A percentile compares a stretch with the other conserved stretches of the same genome.
phyloP scores from a whole-genome alignment of 2,888 invertebrate genomes.

The Morinoia aosen region DNA sequence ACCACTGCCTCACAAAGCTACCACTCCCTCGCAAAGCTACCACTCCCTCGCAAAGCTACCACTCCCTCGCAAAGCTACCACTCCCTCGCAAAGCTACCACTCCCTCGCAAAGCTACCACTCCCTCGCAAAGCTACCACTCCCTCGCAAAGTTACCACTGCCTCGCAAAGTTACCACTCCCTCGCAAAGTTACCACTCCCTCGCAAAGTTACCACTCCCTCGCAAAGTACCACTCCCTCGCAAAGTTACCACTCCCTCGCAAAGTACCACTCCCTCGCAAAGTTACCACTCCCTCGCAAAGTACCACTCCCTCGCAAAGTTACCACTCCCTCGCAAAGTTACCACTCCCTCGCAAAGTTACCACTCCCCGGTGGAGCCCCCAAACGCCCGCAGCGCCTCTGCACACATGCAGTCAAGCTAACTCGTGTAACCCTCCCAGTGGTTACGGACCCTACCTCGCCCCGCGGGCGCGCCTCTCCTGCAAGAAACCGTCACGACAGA shows the following conservation, averaged over 20 bases:
- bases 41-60: background rate
- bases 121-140: background rate
- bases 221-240: too few relatives aligned
- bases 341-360: background rate
- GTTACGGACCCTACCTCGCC: background rate
- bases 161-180: background rate
- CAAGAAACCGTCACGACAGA: background rate
- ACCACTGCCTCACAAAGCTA: too few relatives aligned
- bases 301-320: too few relatives aligned
- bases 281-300: too few relatives aligned
- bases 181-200: background rate
- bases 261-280: background rate
- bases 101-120: background rate
- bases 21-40: too few relatives aligned
- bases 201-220: background rate
- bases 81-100: background rate
- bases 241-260: background rate
- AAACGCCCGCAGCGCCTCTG: background rate
- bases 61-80: background rate
- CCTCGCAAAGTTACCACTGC: too few relatives aligned
- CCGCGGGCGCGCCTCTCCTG: background rate
- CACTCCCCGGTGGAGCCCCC: too few relatives aligned
- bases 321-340: background rate
- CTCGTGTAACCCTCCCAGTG: background rate
- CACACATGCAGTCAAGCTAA: background rate